Evolutionary conservation across 2,797 vertebrate species (phyloP).

Genomic region (Neomorphus geoffroyi): DNA sequence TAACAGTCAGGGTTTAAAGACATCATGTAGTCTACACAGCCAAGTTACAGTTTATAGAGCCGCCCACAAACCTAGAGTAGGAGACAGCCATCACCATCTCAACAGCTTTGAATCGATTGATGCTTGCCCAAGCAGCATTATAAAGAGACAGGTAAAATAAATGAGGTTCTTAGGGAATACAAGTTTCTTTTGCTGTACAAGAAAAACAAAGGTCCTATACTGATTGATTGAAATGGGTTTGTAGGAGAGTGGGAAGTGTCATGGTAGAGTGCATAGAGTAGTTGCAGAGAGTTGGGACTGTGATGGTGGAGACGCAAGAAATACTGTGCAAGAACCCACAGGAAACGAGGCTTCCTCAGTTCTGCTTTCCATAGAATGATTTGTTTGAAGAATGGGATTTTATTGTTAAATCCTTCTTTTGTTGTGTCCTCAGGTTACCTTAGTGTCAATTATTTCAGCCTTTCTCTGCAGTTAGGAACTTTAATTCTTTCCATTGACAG

Average conservation of each 20-base stretch:
- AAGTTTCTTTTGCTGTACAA: neutral
- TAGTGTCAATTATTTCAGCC: neutral
- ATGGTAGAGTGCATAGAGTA: neutral
- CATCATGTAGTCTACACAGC: neutral
- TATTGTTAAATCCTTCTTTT: neutral
- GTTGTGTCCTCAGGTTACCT: neutral
- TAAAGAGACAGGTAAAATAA: neutral
- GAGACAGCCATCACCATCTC: neutral
- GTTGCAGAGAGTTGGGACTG: neutral
- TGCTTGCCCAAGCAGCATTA: neutral
- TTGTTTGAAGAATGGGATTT: neutral
- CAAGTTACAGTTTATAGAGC: neutral
- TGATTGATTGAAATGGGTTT: neutral
- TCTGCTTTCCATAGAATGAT: neutral
- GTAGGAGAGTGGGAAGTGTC: neutral
- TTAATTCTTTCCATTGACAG: neutral
- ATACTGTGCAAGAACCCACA: neutral
- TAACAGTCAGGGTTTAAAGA: neutral
- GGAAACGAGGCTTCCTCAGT: neutral
- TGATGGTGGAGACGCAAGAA: neutral
- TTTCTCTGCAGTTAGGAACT: neutral
- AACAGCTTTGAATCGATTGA: neutral
- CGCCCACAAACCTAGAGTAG: neutral
- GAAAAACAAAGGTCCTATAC: neutral
- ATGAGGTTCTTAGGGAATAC: neutral